phyloP scores from a whole-genome alignment of 1,140 invertebrate genomes.

The Popillia japonica region DNA sequence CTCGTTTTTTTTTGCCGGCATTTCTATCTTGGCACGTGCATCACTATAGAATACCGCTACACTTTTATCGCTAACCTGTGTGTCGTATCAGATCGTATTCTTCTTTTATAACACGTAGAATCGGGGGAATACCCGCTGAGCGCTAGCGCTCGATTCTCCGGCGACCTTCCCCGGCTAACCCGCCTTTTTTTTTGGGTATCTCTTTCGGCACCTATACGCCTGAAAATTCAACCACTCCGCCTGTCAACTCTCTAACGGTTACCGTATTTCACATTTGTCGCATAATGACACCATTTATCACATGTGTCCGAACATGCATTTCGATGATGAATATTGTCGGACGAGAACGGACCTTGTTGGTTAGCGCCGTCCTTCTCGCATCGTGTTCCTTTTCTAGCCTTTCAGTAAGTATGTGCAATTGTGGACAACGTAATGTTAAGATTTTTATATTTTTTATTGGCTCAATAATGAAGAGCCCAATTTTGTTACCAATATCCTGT shows the following conservation, averaged over 20 bases:
- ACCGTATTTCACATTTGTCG: slow-evolving; percentile 40
- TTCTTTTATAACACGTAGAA: background rate
- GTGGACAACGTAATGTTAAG: background rate
- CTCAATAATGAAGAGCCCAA: too few relatives aligned
- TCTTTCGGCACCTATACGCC: background rate
- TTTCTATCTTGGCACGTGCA: background rate
- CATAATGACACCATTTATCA: slow-evolving; percentile 42
- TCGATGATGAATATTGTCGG: slow-evolving; percentile 13
- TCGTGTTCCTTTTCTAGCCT: background rate
- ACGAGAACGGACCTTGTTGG: background rate
- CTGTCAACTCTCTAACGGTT: slow-evolving; percentile 35
- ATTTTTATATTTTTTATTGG: too few relatives aligned
- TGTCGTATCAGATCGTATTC: background rate
- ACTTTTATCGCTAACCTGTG: background rate
- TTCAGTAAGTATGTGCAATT: background rate
- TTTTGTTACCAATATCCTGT: too few relatives aligned
- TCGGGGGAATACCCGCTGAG: background rate
- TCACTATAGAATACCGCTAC: background rate
- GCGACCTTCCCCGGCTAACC: background rate
- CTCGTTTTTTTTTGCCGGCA: background rate
- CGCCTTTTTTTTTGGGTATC: slow-evolving; percentile 2
- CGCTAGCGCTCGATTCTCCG: background rate
- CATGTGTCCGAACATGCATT: slow-evolving; percentile 36
- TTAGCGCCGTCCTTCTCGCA: background rate
- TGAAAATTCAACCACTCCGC: slow-evolving; percentile 23